A percentile compares a stretch with the other conserved stretches of the same genome.
Conservation (phyloP, 2,113 vertebrate genomes). For the Nothoprocta perdicaria region DNA sequence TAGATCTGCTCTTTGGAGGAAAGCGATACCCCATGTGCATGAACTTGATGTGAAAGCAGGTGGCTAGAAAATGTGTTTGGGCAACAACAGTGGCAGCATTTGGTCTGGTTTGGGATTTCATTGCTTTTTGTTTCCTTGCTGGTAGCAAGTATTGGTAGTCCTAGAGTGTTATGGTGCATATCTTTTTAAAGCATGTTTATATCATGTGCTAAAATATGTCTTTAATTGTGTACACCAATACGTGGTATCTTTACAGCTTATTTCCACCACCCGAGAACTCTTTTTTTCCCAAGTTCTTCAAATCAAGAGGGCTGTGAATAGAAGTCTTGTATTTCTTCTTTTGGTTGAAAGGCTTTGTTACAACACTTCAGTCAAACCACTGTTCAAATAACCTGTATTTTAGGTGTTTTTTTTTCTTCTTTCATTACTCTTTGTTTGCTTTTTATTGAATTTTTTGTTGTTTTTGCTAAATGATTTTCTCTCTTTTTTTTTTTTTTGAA, state of each 20-base stretch:
- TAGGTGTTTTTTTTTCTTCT: not conserved
- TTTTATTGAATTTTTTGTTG: not conserved
- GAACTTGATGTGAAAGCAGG: not conserved
- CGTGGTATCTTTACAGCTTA: not conserved
- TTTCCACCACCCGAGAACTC: not conserved
- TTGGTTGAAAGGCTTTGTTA: not conserved
- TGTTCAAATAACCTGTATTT: not conserved
- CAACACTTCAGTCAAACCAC: not conserved
- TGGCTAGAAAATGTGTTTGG: not conserved
- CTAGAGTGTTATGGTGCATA: not conserved
- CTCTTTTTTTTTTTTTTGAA: not conserved
- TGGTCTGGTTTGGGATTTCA: not conserved
- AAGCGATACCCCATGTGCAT: not conserved
- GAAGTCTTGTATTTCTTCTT: not conserved
- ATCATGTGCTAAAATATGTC: not conserved
- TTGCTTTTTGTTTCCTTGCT: not conserved
- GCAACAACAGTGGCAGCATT: not conserved
- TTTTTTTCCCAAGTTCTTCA: not conserved
- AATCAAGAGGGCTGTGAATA: not conserved
- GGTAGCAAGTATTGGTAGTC: not conserved
- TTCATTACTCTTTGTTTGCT: not conserved
- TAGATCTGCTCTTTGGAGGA: constrained; percentile 14
- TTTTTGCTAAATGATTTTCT: not conserved
- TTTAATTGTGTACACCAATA: not conserved
- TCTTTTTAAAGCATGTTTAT: not conserved